Conservation (phyloP, 37 sponge, comb jelly and placozoan genomes). For the Ephydatia muelleri region DNA sequence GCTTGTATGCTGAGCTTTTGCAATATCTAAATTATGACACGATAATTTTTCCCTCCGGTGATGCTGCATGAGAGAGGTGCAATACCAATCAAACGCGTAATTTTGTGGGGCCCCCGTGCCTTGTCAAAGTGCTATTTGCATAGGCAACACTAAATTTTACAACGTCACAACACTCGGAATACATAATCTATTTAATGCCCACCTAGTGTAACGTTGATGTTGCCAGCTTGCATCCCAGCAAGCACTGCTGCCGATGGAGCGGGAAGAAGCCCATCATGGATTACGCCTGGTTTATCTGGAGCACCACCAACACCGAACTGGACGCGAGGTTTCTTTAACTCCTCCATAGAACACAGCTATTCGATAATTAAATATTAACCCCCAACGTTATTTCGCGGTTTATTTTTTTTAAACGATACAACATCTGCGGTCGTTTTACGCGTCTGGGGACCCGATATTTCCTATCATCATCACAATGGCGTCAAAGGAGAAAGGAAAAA, state of each 20-base stretch:
- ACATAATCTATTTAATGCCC: not conserved
- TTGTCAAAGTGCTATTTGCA: too few relatives aligned
- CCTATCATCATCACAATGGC: not conserved
- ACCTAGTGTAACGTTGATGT: conserved; percentile 67
- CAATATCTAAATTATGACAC: too few relatives aligned
- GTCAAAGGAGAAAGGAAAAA: conserved; percentile 12
- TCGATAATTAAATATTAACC: not conserved
- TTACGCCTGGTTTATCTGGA: not conserved
- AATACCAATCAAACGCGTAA: too few relatives aligned
- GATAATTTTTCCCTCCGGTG: too few relatives aligned
- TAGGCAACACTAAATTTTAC: too few relatives aligned
- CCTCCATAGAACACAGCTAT: not conserved
- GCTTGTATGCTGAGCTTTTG: too few relatives aligned
- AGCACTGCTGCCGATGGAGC: conserved; percentile 54
- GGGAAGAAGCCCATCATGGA: not conserved
- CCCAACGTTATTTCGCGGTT: not conserved
- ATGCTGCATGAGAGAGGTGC: too few relatives aligned
- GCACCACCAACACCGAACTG: not conserved
- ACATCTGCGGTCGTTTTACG: too few relatives aligned
- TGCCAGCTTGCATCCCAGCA: conserved; percentile 87
- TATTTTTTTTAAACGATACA: not conserved
- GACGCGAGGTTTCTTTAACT: conserved; percentile 1
- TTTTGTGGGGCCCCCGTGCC: too few relatives aligned
- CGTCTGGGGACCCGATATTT: not conserved
- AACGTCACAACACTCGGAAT: not conserved